These are phyloP conservation scores for Falcaria lacertinaria DNA, from an alignment of 2,888 invertebrate species.

Conservation along the genomic window DNA sequence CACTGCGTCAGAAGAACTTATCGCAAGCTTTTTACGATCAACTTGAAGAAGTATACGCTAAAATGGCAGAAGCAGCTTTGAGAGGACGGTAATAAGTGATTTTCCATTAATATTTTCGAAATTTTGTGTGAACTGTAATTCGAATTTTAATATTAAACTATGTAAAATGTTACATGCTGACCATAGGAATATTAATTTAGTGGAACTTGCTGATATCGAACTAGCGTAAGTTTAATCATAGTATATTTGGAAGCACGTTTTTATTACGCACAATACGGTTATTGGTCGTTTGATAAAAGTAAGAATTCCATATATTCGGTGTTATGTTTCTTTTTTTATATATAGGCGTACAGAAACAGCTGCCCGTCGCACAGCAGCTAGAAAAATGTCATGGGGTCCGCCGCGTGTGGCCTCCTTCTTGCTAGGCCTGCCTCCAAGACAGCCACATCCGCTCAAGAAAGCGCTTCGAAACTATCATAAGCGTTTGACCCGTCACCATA, in stretches of 20 bases:
- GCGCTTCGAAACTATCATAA: conserved; percentile 59
- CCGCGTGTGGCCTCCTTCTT: conserved; percentile 65
- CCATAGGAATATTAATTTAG: conserved; percentile 56
- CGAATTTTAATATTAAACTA: not conserved
- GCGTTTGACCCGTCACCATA: conserved; percentile 58
- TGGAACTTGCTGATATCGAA: conserved; percentile 48
- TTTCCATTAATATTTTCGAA: conserved; percentile 1
- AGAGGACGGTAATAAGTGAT: conserved; percentile 70
- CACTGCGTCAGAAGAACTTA: conserved; percentile 82
- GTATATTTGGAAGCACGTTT: not conserved
- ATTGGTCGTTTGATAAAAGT: too few relatives aligned
- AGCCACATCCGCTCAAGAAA: conserved; percentile 64
- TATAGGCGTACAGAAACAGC: conserved; percentile 55
- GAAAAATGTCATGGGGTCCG: conserved; percentile 54
- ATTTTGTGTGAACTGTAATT: not conserved
- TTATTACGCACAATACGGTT: not conserved
- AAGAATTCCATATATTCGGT: too few relatives aligned
- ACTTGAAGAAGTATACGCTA: conserved; percentile 77
- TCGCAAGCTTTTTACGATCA: conserved; percentile 76
- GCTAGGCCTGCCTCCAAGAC: conserved; percentile 59
- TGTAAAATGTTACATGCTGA: conserved; percentile 50
- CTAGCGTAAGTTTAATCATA: conserved; percentile 43
- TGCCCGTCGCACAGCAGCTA: conserved; percentile 37
- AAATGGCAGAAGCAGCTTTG: conserved; percentile 78
- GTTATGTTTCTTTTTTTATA: too few relatives aligned